Evolutionary conservation across 2,113 vertebrate genomes (phyloP).

Genomic region (Malaclemys terrapin): DNA sequence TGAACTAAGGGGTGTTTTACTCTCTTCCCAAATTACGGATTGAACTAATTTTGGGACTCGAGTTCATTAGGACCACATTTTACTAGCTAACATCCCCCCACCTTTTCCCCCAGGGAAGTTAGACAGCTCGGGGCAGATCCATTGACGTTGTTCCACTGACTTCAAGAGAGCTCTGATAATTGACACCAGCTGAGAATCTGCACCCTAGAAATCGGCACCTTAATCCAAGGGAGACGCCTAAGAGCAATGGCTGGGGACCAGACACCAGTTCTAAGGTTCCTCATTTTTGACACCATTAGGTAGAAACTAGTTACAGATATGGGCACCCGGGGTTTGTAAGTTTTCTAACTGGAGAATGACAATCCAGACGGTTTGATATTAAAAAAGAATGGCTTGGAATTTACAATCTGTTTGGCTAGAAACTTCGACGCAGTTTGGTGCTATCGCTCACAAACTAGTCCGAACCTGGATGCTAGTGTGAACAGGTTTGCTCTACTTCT

Average conservation of each 20-base stretch:
- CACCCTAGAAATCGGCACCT: no score
- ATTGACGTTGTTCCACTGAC: neutral
- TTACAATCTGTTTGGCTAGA: neutral
- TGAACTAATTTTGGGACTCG: neutral
- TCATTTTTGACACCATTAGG: neutral
- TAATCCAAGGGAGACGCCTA: no score
- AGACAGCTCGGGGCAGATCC: neutral
- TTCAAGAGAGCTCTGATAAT: neutral
- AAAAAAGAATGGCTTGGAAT: neutral
- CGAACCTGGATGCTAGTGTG: neutral
- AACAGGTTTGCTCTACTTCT: neutral
- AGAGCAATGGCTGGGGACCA: neutral
- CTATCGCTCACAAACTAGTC: neutral
- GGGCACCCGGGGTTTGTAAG: neutral
- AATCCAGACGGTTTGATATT: no score
- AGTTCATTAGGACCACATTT: neutral
- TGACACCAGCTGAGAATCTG: neutral
- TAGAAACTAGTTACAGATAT: neutral
- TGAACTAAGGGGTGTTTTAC: neutral
- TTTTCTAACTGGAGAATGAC: neutral
- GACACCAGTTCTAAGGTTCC: neutral
- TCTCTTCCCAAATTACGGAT: neutral
- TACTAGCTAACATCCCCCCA: neutral
- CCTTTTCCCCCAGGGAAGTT: neutral
- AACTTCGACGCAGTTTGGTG: neutral